Percentiles rank a stretch among this genome's conserved stretches.
Evolutionary conservation across 2,113 vertebrate genomes (phyloP).

Genomic region (Xiphophorus couchianus): DNA sequence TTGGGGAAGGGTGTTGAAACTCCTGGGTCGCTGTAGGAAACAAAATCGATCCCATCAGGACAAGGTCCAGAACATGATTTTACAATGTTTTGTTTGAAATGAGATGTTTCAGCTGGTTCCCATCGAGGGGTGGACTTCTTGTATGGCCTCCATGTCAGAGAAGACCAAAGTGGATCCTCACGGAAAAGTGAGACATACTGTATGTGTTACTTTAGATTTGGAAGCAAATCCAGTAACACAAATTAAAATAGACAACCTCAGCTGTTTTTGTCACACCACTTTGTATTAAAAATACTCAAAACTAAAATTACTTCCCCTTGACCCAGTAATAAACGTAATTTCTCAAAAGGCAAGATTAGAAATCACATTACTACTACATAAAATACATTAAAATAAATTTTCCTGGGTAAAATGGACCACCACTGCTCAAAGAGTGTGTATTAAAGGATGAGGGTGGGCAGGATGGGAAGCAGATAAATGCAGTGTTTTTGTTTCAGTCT

Average conservation of each 20-base stretch:
- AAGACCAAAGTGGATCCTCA: conserved; percentile 51
- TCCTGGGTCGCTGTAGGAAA: conserved; percentile 64
- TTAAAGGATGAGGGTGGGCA: conserved; percentile 29
- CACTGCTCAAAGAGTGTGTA: conserved; percentile 60
- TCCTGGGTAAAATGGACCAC: conserved; percentile 14
- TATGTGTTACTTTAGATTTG: conserved; percentile 45
- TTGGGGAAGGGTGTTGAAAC: conserved; percentile 29
- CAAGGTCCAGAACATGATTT: conserved; percentile 60
- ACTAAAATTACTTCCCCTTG: not conserved
- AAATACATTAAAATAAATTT: not conserved
- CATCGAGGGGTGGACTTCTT: conserved; percentile 32
- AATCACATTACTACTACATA: not conserved
- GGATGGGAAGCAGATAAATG: conserved; percentile 55
- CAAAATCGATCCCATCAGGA: conserved; percentile 54
- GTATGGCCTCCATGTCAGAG: conserved; percentile 43
- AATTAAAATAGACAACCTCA: conserved; percentile 31
- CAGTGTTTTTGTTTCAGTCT: conserved; percentile 50
- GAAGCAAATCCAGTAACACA: conserved; percentile 47
- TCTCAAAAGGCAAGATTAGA: not conserved
- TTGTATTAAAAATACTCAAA: not conserved
- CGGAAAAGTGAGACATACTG: conserved; percentile 24
- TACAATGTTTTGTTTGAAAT: conserved; percentile 56
- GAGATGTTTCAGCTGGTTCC: conserved; percentile 54
- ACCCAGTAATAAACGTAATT: not conserved
- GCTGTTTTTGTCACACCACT: conserved; percentile 1